Conservation (phyloP, 2,113 vertebrate species). For the Ibidorhyncha struthersii region DNA sequence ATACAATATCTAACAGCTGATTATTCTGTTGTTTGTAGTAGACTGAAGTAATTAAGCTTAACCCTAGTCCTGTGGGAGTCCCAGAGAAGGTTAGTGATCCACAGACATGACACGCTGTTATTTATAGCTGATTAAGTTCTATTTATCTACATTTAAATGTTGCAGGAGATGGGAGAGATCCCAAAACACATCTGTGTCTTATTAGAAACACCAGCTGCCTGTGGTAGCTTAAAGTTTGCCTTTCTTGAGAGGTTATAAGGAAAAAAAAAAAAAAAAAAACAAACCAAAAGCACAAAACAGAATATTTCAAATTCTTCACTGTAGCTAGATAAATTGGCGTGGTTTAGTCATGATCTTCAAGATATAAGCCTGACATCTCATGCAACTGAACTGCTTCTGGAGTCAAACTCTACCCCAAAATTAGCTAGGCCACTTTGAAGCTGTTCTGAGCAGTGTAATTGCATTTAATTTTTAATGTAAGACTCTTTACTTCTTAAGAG, state of each 20-base stretch:
- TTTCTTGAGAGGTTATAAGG: slow-evolving; percentile 31
- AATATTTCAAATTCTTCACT: slow-evolving; percentile 27
- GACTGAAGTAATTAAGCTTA: slow-evolving; percentile 74
- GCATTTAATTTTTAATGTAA: neutral
- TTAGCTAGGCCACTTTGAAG: neutral
- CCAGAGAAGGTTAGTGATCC: slow-evolving; percentile 71
- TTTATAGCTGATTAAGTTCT: slow-evolving; percentile 77
- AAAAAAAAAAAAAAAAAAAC: neutral
- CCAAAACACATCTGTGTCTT: slow-evolving; percentile 72
- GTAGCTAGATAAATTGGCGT: slow-evolving; percentile 14
- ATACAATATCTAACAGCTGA: slow-evolving; percentile 22
- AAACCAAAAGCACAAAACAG: neutral
- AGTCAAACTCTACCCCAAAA: neutral
- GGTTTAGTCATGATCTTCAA: slow-evolving; percentile 9
- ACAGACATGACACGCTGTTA: slow-evolving; percentile 67
- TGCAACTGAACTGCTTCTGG: neutral
- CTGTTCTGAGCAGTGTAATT: neutral
- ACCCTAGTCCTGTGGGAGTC: slow-evolving; percentile 65
- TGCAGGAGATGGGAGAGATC: slow-evolving; percentile 70
- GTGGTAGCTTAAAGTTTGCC: slow-evolving; percentile 41
- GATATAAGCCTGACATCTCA: neutral
- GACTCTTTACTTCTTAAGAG: neutral
- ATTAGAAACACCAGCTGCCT: slow-evolving; percentile 74
- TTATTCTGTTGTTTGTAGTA: slow-evolving; percentile 62
- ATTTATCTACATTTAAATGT: slow-evolving; percentile 76